Conservation (phyloP, 2,888 invertebrate genomes). For the Eilema depressum region DNA sequence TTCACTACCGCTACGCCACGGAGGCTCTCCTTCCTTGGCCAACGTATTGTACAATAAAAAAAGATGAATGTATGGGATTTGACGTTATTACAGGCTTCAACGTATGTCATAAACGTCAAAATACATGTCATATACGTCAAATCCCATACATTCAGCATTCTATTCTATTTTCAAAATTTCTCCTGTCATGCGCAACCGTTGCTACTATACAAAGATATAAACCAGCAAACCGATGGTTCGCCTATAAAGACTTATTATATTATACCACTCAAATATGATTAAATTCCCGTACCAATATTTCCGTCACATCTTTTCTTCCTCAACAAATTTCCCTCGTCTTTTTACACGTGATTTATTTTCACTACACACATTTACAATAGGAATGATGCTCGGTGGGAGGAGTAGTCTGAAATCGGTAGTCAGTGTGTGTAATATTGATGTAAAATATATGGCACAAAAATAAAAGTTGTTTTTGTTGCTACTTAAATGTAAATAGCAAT, state of each 20-base stretch:
- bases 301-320: not conserved
- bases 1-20: too few relatives aligned
- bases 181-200: not conserved
- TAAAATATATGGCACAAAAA: not conserved
- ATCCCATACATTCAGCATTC: too few relatives aligned
- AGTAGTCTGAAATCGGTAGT: not conserved
- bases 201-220: not conserved
- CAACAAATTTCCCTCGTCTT: constrained; percentile 3
- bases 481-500: too few relatives aligned
- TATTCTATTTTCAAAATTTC: not conserved
- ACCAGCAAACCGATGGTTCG: not conserved
- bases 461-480: too few relatives aligned
- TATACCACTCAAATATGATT: not conserved
- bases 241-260: not conserved
- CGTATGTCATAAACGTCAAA: too few relatives aligned
- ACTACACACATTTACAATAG: not conserved
- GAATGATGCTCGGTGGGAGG: not conserved
- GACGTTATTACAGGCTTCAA: too few relatives aligned
- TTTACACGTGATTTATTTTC: constrained; percentile 3
- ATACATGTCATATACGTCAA: too few relatives aligned
- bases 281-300: not conserved
- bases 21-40: too few relatives aligned
- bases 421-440: not conserved
- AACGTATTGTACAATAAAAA: too few relatives aligned
- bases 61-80: too few relatives aligned